Base-by-base conservation (phyloP, 37 sponge, comb jelly and placozoan species). In the Cliona cf. orientalis region DNA sequence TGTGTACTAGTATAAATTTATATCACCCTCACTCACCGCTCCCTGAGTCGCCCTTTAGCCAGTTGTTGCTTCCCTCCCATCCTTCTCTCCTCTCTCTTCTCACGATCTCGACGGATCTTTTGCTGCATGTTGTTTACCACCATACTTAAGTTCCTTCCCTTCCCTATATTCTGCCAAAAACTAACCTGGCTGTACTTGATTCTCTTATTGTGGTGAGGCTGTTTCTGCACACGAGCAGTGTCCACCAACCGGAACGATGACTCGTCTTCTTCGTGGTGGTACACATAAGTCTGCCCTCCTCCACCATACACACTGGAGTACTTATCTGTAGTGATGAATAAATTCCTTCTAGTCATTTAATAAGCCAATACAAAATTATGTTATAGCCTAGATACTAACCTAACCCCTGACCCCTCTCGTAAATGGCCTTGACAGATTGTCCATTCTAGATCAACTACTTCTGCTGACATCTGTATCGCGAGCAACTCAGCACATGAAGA, bases 191-290 rank as follows among this genome's bases (percentile, higher is more conserved):
- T 87, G 38, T 62, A 74, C 53, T 66, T 82, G 12, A 75, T 35
- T 61, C 93, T 65, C 31, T 42, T 17, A 58, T 71, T 87, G 85
- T 83, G 88, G 66, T 90, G 79, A 31, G 72, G 41, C 1, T 80
- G 77, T 26, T 80, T 75, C 80, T 92, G 92, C 2, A 89, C 66
- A 34, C 82, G 75, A 23, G 86, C 71, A 0, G 95, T 89, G 90
- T 97, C 97, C 57, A 97, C 97, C 72, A 97, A 71, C 59, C 84
- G 90, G 82, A 91, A 97, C 23, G 88, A 62, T 1, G 81, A 67
- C 60, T 95, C 96, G 66, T 98, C 98, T 43, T 98, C 84, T 58
- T 92, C 92, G 61, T 95, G 89, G 66, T 86, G 87, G 74, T 96
- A 96, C 25, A 42, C 46, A 71, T 95, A 98, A 17, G 74, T 79